A percentile compares a stretch with the other conserved stretches of the same genome.
These are phyloP conservation scores for Drosophila elegans DNA, from an alignment of 1,140 invertebrate genomes.

Conservation along the genomic window DNA sequence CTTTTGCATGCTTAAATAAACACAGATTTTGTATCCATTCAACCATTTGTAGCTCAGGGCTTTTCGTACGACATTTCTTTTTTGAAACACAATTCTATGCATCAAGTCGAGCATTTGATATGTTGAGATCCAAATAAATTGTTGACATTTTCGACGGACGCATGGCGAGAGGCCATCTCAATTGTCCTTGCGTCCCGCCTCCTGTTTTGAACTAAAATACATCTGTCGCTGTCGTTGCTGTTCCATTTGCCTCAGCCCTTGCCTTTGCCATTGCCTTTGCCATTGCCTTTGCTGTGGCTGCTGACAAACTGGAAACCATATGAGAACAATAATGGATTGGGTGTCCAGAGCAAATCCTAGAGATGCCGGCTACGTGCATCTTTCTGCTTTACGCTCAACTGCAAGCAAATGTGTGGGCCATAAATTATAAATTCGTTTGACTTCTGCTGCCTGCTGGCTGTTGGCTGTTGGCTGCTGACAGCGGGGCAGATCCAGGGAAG, in stretches of 20 bases:
- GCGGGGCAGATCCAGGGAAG: conserved; percentile 15
- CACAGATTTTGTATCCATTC: neutral
- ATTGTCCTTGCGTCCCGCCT: conserved; percentile 36
- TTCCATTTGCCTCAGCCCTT: conserved; percentile 1
- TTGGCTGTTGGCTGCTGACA: conserved; percentile 39
- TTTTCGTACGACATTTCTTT: conserved; percentile 10
- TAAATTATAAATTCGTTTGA: conserved; percentile 83
- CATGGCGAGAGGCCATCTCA: conserved; percentile 2
- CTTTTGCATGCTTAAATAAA: neutral
- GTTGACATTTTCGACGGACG: conserved; percentile 49
- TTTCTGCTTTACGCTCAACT: conserved; percentile 69
- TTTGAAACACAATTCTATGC: conserved; percentile 32
- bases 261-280: conserved; percentile 1
- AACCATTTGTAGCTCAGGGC: neutral
- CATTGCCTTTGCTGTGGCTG: conserved; percentile 17
- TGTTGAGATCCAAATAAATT: conserved; percentile 58
- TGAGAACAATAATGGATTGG: conserved; percentile 77
- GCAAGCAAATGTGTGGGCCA: conserved; percentile 71
- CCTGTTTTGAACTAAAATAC: conserved; percentile 55
- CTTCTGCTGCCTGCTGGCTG: conserved; percentile 66
- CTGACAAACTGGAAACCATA: conserved; percentile 76
- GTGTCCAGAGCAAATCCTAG: conserved; percentile 47
- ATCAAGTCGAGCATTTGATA: conserved; percentile 60
- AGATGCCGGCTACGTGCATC: conserved; percentile 46
- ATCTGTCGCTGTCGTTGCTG: conserved; percentile 55